These are phyloP conservation scores for Anguilla marmorata DNA, from an alignment of 2,797 vertebrate genomes.

Conservation along the genomic window DNA sequence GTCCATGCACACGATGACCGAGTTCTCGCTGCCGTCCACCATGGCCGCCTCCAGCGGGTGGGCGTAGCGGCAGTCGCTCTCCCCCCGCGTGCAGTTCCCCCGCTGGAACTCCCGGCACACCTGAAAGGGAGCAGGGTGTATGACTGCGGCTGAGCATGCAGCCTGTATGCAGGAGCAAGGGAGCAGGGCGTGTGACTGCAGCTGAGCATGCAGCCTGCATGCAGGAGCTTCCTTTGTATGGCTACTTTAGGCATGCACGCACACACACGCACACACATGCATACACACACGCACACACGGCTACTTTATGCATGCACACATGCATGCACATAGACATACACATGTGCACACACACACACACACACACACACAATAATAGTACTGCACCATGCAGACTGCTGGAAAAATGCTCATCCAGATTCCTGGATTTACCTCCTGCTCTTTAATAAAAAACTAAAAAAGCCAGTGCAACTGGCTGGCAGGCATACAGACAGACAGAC, in stretches of 20 bases:
- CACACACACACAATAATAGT: not conserved
- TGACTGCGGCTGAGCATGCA: not conserved
- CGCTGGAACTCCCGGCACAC: constrained; percentile 98
- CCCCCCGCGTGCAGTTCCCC: constrained; percentile 95
- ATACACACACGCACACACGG: not conserved
- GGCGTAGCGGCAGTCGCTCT: constrained; percentile 96
- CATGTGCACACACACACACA: not conserved
- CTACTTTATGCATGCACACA: not conserved
- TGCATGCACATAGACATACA: not conserved
- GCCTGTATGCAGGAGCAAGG: constrained; percentile 40
- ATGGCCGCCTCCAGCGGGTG: constrained; percentile 92
- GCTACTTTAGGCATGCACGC: not conserved
- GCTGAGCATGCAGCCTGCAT: not conserved
- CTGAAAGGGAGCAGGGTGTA: constrained; percentile 60
- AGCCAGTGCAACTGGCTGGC: not conserved
- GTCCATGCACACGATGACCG: constrained; percentile 98
- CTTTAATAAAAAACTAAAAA: constrained; percentile 42
- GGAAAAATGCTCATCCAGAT: not conserved
- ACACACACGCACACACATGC: not conserved
- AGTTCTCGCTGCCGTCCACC: constrained; percentile 96
- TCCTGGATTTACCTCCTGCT: not conserved
- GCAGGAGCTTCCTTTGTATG: constrained; percentile 40
- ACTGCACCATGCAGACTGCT: not conserved
- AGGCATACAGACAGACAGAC: constrained; percentile 43
- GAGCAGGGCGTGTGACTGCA: not conserved